Evolutionary conservation across 2,113 vertebrate species (phyloP).

Genomic region (Apteryx mantelli): DNA sequence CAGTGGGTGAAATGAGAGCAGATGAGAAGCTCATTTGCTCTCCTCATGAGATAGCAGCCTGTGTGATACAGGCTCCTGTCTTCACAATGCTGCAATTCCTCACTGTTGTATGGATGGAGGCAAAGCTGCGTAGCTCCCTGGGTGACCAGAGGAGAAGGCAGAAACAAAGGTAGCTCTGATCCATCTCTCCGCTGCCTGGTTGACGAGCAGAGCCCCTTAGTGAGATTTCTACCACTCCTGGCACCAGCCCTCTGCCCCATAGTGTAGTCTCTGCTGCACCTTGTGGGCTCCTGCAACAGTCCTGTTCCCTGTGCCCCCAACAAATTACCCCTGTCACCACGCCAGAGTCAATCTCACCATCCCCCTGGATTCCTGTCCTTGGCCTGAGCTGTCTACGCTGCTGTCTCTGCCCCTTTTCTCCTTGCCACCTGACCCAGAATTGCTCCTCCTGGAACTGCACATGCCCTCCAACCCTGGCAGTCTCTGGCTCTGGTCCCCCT

Average conservation of each 20-base stretch:
- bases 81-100: background rate
- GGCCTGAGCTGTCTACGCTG: background rate
- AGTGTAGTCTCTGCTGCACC: background rate
- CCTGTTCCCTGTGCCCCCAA: background rate
- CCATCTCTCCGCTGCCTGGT: background rate
- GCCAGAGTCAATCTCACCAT: background rate
- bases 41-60: too few relatives aligned
- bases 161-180: background rate
- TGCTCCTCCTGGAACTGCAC: too few relatives aligned
- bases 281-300: background rate
- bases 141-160: background rate
- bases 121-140: background rate
- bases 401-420: too few relatives aligned
- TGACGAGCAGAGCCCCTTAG: background rate
- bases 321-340: background rate
- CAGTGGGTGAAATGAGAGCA: background rate
- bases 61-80: background rate
- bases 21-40: background rate
- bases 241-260: background rate
- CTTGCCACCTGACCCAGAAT: too few relatives aligned
- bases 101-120: accelerated
- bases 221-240: background rate
- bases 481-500: too few relatives aligned
- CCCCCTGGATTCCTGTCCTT: background rate
- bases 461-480: too few relatives aligned